Percentiles rank a stretch among this genome's conserved stretches.
Evolutionary conservation across 37 sponge, comb jelly and placozoan genomes (phyloP).

Genomic region (Petrosia ficiformis): DNA sequence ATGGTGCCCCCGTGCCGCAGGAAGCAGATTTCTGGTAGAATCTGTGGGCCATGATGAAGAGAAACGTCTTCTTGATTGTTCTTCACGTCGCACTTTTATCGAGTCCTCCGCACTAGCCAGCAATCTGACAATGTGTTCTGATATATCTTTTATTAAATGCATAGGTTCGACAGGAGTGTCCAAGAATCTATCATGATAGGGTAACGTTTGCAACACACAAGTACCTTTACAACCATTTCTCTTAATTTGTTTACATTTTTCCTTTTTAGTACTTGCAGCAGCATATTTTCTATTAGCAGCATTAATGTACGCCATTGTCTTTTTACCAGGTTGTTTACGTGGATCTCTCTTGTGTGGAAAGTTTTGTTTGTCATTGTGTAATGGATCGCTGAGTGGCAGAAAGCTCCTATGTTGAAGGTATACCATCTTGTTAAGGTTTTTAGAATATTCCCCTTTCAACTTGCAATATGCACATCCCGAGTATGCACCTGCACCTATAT

Average conservation of each 20-base stretch:
- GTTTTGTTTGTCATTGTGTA: not conserved
- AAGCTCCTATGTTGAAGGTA: no score
- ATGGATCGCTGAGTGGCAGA: not conserved
- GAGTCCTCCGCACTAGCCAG: constrained; percentile 5
- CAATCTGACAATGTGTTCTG: constrained; percentile 9
- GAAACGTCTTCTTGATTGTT: not conserved
- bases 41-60: not conserved
- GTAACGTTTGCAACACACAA: not conserved
- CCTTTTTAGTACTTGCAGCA: not conserved
- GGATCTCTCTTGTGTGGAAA: not conserved
- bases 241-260: not conserved
- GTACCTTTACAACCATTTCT: constrained; percentile 1
- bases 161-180: constrained; percentile 18
- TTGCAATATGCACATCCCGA: constrained; percentile 12
- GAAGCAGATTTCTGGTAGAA: no score
- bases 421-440: constrained; percentile 9
- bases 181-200: constrained; percentile 4
- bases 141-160: constrained; percentile 6
- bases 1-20: no score
- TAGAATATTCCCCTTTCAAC: not conserved
- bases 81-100: constrained; percentile 10
- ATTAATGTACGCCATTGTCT: not conserved
- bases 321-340: not conserved
- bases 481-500: constrained; percentile 15
- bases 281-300: not conserved